Conservation (phyloP, 2,113 vertebrate genomes). For the Phocoena phocoena region DNA sequence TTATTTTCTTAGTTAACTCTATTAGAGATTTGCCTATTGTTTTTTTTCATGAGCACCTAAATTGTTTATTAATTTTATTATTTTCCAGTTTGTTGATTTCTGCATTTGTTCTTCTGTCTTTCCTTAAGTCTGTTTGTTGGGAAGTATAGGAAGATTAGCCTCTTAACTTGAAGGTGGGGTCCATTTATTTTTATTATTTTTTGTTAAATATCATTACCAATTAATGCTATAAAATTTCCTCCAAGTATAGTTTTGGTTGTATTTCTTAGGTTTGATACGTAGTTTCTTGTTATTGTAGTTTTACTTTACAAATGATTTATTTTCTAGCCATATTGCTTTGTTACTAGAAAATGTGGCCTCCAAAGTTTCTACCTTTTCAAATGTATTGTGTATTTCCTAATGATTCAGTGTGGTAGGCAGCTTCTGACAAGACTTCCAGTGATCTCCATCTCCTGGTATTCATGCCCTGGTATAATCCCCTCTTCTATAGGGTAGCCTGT, state of each 20-base stretch:
- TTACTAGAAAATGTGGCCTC: background rate
- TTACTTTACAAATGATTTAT: background rate
- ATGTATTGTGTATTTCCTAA: background rate
- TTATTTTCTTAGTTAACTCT: background rate
- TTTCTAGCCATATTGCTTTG: background rate
- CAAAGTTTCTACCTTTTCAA: background rate
- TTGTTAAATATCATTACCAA: background rate
- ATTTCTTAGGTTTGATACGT: background rate
- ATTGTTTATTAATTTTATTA: background rate
- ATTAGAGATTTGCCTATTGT: background rate
- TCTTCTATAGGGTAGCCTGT: background rate
- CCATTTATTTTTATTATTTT: background rate
- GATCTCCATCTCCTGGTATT: background rate
- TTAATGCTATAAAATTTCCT: background rate
- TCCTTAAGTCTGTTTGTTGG: background rate
- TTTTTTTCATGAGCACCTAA: background rate
- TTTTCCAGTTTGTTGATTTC: background rate
- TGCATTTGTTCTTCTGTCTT: background rate
- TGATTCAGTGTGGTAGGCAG: background rate
- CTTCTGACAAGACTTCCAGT: background rate
- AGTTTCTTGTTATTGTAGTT: background rate
- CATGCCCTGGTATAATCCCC: background rate
- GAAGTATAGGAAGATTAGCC: background rate
- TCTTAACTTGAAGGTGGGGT: background rate
- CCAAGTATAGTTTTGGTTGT: background rate